These are phyloP conservation scores for Peromyscus aztecus DNA, from an alignment of 2,797 vertebrate genomes.

Conservation along the genomic window DNA sequence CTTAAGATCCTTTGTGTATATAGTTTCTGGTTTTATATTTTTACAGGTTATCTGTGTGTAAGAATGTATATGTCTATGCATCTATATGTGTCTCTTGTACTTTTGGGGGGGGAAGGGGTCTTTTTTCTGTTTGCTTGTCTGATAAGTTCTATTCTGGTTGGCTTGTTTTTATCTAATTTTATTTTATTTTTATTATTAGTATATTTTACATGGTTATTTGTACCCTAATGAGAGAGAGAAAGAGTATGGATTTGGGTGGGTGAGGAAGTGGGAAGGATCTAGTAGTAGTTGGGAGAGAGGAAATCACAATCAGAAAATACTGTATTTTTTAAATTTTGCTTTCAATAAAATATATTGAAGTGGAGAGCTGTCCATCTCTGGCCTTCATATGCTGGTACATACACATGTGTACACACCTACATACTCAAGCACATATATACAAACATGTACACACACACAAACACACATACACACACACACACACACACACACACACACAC, in stretches of 20 bases:
- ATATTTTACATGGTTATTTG: neutral
- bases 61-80: neutral
- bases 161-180: neutral
- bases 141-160: neutral
- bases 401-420: neutral
- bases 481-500: neutral
- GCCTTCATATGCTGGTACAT: neutral
- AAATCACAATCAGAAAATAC: neutral
- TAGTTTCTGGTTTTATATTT: neutral
- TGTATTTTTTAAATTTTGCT: neutral
- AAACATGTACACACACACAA: neutral
- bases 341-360: neutral
- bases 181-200: neutral
- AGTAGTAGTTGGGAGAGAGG: neutral
- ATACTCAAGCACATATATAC: neutral
- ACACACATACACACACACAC: neutral
- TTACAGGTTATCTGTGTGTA: neutral
- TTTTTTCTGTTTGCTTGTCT: neutral
- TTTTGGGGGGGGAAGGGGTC: neutral
- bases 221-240: neutral
- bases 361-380: neutral
- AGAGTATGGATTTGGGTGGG: neutral
- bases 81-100: neutral
- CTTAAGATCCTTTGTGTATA: neutral
- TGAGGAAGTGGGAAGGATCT: neutral